Conservation (phyloP, 1,140 invertebrate genomes). For the Zophobas morio region DNA sequence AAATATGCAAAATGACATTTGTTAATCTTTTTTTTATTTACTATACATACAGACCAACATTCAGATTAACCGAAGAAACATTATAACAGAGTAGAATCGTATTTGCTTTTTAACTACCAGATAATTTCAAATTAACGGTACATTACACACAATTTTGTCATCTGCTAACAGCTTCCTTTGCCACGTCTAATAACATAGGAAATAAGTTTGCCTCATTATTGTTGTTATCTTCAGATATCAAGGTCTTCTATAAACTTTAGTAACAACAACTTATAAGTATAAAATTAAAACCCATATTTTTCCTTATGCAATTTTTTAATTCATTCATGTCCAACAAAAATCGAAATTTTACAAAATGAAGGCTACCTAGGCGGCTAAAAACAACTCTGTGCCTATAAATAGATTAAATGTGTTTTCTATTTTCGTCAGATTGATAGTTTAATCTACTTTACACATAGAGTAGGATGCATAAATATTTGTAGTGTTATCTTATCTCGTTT, state of each 20-base stretch:
- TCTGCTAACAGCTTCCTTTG: not conserved
- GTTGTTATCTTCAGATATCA: not conserved
- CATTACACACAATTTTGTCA: not conserved
- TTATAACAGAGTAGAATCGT: slow-evolving; percentile 1
- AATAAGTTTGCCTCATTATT: slow-evolving; percentile 1
- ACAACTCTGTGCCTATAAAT: slow-evolving; percentile 29
- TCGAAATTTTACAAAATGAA: slow-evolving; percentile 16
- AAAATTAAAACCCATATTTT: not conserved
- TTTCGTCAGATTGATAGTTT: slow-evolving; percentile 29
- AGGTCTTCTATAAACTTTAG: not conserved
- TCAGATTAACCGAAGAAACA: not conserved
- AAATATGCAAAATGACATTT: too few relatives aligned
- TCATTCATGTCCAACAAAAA: not conserved
- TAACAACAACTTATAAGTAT: not conserved
- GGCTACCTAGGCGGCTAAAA: slow-evolving; percentile 1
- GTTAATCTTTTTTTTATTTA: too few relatives aligned
- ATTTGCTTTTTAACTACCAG: slow-evolving; percentile 1
- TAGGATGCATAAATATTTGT: slow-evolving; percentile 45
- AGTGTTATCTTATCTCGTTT: slow-evolving; percentile 33
- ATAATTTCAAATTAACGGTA: not conserved
- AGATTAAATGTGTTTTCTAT: slow-evolving; percentile 35
- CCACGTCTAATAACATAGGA: not conserved
- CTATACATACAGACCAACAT: too few relatives aligned
- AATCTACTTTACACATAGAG: slow-evolving; percentile 23
- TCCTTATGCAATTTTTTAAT: not conserved